Evolutionary conservation across 2,797 vertebrate species (phyloP).

Genomic region (Micrastur ruficollis): DNA sequence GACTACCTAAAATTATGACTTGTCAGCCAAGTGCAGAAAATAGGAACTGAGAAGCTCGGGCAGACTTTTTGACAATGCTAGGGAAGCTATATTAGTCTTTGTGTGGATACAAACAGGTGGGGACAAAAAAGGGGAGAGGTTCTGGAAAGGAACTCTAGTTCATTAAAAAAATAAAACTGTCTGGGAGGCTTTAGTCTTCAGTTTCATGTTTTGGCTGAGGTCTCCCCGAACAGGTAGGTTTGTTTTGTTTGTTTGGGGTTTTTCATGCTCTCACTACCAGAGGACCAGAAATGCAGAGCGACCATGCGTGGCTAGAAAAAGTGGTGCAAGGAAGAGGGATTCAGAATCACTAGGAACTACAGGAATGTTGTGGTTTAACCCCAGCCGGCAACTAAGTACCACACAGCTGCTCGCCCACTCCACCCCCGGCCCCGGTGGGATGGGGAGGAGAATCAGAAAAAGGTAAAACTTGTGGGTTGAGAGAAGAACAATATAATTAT

Average conservation of each 20-base stretch:
- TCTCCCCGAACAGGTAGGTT: not conserved
- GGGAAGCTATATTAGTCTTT: not conserved
- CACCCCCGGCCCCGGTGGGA: too few relatives aligned
- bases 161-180: not conserved
- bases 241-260: not conserved
- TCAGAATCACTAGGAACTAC: not conserved
- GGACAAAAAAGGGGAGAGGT: not conserved
- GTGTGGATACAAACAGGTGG: not conserved
- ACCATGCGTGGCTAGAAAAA: not conserved
- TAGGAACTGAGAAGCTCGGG: not conserved
- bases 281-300: not conserved
- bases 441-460: too few relatives aligned
- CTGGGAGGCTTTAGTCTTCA: not conserved
- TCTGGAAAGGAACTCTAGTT: not conserved
- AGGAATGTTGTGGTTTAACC: too few relatives aligned
- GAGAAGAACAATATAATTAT: too few relatives aligned
- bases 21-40: not conserved
- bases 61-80: not conserved
- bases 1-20: not conserved
- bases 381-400: too few relatives aligned
- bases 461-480: too few relatives aligned
- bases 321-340: not conserved
- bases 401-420: too few relatives aligned
- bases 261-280: not conserved
- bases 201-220: not conserved